Evolutionary conservation across 2,797 vertebrate genomes (phyloP), one percentile per base, ranked within the genome.

Genomic region (Alca torda): DNA sequence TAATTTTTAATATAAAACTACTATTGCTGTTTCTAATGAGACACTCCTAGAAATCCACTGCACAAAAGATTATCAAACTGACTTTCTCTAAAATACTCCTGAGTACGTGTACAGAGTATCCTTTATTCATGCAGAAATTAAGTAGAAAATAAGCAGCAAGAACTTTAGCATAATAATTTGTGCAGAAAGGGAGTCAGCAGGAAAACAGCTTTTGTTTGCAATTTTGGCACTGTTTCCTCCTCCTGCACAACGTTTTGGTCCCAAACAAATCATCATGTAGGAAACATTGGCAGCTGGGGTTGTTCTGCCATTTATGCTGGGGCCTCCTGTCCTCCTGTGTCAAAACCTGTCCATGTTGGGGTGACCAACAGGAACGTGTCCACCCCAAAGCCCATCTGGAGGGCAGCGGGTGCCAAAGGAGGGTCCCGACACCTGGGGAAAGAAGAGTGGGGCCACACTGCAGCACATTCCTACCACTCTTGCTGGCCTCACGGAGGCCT

Each of bases 1-100:
- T 94, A 96, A 74, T 94, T 96, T 96, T 96, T 95, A 97, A 93
- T 70, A 81, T 39, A 81, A 96, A 96, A 95, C 96, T 95, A 94
- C 30, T 80, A 83, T 68, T 95, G 4, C 78, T 88, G 41, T 94
- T 93, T 92, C 90, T 94, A 95, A 95, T 87, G 68, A 96, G 25
- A 6, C 60, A 69, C n/a, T 80, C 78, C 68, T 50, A 88, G 82
- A 86, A 95, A 96, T 95, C 56, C 18, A 92, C 64, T 87, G 35
- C 59, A 72, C 63, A 93, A 86, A 96, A 90, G 77, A 93, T 75
- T 91, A 90, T 91, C 76, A 87, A 76, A 67, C 26, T 94, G 56
- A 81, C n/a, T 89, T 94, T 92, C 63, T 90, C 73, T 86, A 78
- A 94, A 96, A 95, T 84, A 77, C 89, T 92, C 65, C 67, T 89